These are phyloP conservation scores for Calidris pygmaea DNA, from an alignment of 2,113 vertebrate genomes.

Conservation along the genomic window DNA sequence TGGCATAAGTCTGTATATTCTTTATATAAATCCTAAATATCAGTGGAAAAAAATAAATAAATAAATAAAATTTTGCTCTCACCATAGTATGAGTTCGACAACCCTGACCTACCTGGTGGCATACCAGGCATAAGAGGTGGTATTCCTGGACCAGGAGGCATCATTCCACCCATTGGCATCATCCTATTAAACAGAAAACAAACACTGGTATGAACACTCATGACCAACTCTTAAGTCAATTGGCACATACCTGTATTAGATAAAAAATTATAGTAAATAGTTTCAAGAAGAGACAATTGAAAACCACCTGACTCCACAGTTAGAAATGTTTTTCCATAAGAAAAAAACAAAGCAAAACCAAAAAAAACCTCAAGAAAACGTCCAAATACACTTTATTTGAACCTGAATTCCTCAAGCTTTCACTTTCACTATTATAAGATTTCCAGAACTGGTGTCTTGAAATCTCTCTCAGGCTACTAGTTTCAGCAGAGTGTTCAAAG, in stretches of 20 bases:
- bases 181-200: conserved; percentile 76
- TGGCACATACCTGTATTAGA: conserved; percentile 23
- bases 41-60: neutral
- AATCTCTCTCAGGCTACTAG: neutral
- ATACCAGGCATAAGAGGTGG: conserved; percentile 84
- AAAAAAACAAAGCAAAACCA: neutral
- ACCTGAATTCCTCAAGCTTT: neutral
- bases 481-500: neutral
- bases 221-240: neutral
- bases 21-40: neutral
- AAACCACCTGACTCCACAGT: neutral
- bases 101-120: conserved; percentile 78
- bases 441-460: neutral
- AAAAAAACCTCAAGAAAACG: neutral
- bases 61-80: conserved; percentile 7
- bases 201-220: neutral
- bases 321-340: neutral
- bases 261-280: neutral
- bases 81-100: conserved; percentile 39
- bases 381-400: neutral
- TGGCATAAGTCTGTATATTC: neutral
- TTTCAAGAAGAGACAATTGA: neutral
- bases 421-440: neutral
- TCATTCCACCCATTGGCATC: conserved; percentile 91
- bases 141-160: conserved; percentile 87